phyloP scores from a whole-genome alignment of 1,140 invertebrate species.

The Homarus americanus region DNA sequence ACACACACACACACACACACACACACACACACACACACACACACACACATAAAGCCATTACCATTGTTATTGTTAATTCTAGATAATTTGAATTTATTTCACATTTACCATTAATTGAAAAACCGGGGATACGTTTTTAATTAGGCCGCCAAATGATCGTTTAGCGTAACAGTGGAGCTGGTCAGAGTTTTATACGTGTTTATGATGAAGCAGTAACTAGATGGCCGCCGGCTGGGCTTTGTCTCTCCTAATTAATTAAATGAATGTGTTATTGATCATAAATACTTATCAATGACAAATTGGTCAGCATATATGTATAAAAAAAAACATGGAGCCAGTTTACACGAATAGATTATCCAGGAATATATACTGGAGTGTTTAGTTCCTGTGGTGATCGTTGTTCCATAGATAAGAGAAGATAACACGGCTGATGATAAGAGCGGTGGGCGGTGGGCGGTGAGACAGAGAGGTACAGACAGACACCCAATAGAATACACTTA shows the following conservation, averaged over 20 bases:
- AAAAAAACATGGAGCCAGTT: no score
- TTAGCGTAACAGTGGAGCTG: slow-evolving; percentile 5
- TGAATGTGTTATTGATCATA: neutral
- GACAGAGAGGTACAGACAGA: no score
- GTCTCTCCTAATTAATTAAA: neutral
- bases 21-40: slow-evolving; percentile 1
- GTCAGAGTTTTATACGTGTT: slow-evolving; percentile 1
- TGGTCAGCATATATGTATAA: no score
- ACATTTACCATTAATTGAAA: slow-evolving; percentile 26
- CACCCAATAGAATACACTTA: no score
- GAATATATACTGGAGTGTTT: no score
- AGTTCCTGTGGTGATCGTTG: no score
- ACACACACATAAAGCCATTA: neutral
- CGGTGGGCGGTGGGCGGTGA: no score
- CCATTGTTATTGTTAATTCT: slow-evolving; percentile 35
- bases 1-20: slow-evolving; percentile 2
- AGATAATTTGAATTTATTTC: slow-evolving; percentile 49
- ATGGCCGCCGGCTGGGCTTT: neutral
- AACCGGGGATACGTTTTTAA: slow-evolving; percentile 38
- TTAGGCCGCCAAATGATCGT: slow-evolving; percentile 36
- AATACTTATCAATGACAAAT: neutral
- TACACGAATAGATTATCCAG: no score
- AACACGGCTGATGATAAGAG: no score
- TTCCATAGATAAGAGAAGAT: no score
- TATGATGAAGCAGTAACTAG: neutral